Evolutionary conservation across 2,113 vertebrate genomes (phyloP).

Genomic region (Perccottus glenii): DNA sequence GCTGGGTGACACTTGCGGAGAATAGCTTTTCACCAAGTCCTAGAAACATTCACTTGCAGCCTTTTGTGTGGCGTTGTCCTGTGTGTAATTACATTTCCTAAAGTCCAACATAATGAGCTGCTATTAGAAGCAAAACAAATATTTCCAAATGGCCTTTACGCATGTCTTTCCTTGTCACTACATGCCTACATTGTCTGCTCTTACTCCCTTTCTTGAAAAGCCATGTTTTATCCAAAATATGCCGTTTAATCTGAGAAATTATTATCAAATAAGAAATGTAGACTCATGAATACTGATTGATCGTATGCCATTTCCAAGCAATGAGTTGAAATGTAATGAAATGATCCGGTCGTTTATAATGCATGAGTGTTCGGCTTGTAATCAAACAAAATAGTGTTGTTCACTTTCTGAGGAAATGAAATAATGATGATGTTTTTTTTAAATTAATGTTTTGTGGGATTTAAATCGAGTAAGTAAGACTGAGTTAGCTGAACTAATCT

Average conservation of each 20-base stretch:
- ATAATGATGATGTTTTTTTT: slow-evolving; percentile 74
- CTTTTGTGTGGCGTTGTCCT: background rate
- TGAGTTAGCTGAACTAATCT: slow-evolving; percentile 59
- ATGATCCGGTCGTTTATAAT: slow-evolving; percentile 72
- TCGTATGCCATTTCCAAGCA: slow-evolving; percentile 58
- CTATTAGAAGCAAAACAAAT: slow-evolving; percentile 39
- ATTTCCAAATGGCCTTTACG: slow-evolving; percentile 31
- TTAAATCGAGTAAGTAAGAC: slow-evolving; percentile 45
- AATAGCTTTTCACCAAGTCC: slow-evolving; percentile 28
- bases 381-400: slow-evolving; percentile 76
- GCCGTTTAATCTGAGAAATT: slow-evolving; percentile 73
- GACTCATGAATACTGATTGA: slow-evolving; percentile 67
- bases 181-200: slow-evolving; percentile 7
- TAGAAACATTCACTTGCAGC: slow-evolving; percentile 6
- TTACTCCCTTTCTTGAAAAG: slow-evolving; percentile 28
- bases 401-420: slow-evolving; percentile 69
- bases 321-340: slow-evolving; percentile 70
- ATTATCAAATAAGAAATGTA: slow-evolving; percentile 72
- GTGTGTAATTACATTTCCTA: slow-evolving; percentile 46
- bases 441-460: slow-evolving; percentile 70
- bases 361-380: slow-evolving; percentile 71
- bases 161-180: background rate
- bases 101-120: slow-evolving; percentile 25
- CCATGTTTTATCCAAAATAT: slow-evolving; percentile 62
- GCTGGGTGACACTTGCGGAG: slow-evolving; percentile 27